Percentiles rank a stretch among this genome's conserved stretches.
phyloP scores from a whole-genome alignment of 2,113 vertebrate species.

The Cynocephalus volans region DNA sequence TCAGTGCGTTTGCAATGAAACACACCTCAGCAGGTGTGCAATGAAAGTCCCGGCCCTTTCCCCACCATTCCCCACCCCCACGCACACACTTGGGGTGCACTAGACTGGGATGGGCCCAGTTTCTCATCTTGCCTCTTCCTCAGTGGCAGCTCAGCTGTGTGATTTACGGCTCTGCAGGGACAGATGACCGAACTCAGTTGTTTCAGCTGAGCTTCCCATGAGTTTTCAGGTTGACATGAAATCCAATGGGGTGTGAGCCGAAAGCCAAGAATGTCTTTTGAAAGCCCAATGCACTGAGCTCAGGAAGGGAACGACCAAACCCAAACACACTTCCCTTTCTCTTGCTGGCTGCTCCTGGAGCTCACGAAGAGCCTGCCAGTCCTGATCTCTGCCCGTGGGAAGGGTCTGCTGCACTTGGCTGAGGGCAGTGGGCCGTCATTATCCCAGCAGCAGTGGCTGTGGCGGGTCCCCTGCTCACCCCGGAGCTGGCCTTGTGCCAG shows the following conservation, averaged over 20 bases:
- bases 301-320: not conserved
- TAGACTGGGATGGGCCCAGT: not conserved
- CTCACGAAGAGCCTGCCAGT: not conserved
- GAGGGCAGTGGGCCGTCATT: not conserved
- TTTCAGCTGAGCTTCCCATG: constrained; percentile 70
- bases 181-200: not conserved
- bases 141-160: not conserved
- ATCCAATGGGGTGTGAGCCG: constrained; percentile 73
- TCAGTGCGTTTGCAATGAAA: not conserved
- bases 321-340: not conserved
- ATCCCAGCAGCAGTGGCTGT: not conserved
- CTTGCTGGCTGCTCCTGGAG: not conserved
- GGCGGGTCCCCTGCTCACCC: not conserved
- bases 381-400: not conserved
- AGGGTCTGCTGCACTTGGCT: not conserved
- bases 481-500: not conserved
- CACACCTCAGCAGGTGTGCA: not conserved
- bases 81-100: not conserved
- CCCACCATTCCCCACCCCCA: too few relatives aligned
- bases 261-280: constrained; percentile 52
- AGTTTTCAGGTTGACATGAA: constrained; percentile 72
- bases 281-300: not conserved
- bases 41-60: not conserved
- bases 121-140: not conserved
- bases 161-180: constrained; percentile 26